Evolutionary conservation across 2,888 invertebrate species (phyloP).

Genomic region (Cyclophora punctaria): DNA sequence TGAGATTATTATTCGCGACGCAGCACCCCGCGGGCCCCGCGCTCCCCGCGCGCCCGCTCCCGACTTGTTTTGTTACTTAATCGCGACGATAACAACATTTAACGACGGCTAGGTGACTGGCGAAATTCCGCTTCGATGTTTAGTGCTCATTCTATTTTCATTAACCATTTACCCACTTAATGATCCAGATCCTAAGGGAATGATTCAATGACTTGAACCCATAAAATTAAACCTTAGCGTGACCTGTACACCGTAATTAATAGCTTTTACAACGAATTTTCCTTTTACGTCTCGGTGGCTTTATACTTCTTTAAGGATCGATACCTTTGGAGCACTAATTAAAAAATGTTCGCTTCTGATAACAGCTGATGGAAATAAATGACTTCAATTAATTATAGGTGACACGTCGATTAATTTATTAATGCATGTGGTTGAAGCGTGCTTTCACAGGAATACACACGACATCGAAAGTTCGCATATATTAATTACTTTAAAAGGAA

Average conservation of each 20-base stretch:
- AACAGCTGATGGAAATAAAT: no score
- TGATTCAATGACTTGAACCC: slow-evolving; percentile 65
- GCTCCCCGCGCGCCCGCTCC: slow-evolving; percentile 37
- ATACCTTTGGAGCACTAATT: no score
- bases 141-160: slow-evolving; percentile 75
- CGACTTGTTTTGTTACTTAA: slow-evolving; percentile 73
- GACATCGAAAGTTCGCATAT: no score
- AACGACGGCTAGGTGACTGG: slow-evolving; percentile 75
- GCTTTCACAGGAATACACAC: no score
- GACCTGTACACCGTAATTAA: slow-evolving; percentile 54
- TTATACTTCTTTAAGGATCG: no score
- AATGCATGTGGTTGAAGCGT: slow-evolving; percentile 10
- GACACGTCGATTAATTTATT: slow-evolving; percentile 21
- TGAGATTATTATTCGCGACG: slow-evolving; percentile 74
- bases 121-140: slow-evolving; percentile 73
- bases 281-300: slow-evolving; percentile 12
- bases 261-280: slow-evolving; percentile 30
- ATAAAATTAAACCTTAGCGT: slow-evolving; percentile 68
- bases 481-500: no score
- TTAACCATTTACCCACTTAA: slow-evolving; percentile 75
- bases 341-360: no score
- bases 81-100: slow-evolving; percentile 74
- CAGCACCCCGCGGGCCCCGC: slow-evolving; percentile 32
- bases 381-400: no score
- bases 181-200: slow-evolving; percentile 71